Percentiles rank a stretch among this genome's conserved stretches.
phyloP scores from a whole-genome alignment of 2,113 vertebrate species.

The Choloepus hoffmanni region DNA sequence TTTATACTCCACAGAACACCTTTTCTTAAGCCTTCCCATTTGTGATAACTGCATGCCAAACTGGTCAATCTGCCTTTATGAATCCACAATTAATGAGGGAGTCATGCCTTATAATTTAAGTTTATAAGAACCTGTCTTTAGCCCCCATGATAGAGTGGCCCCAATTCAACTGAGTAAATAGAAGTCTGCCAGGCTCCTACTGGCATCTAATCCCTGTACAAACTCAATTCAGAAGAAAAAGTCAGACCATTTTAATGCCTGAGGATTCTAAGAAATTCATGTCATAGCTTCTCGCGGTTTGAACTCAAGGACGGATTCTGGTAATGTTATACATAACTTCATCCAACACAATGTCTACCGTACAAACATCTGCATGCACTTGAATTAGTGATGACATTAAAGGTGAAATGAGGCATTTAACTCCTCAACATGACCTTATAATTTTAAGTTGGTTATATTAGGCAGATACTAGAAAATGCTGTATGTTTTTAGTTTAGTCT shows the following conservation, averaged over 20 bases:
- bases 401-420: constrained; percentile 32
- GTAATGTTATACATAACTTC: background rate
- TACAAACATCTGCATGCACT: background rate
- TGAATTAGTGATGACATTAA: background rate
- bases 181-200: background rate
- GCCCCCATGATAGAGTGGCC: background rate
- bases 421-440: background rate
- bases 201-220: background rate
- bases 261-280: constrained; percentile 32
- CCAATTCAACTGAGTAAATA: constrained; percentile 43
- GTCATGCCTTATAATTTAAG: background rate
- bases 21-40: background rate
- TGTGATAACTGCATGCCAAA: background rate
- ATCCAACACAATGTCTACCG: background rate
- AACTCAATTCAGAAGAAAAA: constrained; percentile 38
- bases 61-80: background rate
- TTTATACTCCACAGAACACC: background rate
- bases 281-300: background rate
- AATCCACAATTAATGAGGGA: background rate
- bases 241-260: constrained; percentile 8
- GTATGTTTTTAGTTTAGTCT: constrained; percentile 1
- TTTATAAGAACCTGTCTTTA: background rate
- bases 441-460: background rate
- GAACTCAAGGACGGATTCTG: background rate
- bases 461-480: background rate